A percentile compares a stretch with the other conserved stretches of the same genome.
Conservation (phyloP, 30 jellyfish, hydroid and myxozoan genomes). For the Pseudorhiza aurosa region DNA sequence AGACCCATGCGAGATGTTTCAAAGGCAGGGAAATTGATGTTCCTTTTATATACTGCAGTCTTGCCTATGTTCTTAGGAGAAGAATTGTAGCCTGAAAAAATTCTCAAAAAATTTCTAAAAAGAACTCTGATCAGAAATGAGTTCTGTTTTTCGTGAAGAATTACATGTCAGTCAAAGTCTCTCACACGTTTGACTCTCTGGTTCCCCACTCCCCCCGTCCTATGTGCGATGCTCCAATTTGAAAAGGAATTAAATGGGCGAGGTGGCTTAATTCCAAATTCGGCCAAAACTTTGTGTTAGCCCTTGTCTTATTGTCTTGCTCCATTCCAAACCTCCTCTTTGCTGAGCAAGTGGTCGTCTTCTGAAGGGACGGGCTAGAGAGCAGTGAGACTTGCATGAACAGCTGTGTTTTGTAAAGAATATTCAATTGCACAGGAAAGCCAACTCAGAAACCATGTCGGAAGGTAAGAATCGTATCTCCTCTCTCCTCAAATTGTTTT, state of each 20-base stretch:
- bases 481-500: background rate
- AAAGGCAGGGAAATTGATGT: too few species aligned
- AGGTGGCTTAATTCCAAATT: slow-evolving; percentile 70
- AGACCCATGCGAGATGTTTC: too few species aligned
- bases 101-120: too few species aligned
- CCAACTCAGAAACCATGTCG: slow-evolving; percentile 35
- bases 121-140: too few species aligned
- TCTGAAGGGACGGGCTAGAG: slow-evolving; percentile 44
- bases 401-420: slow-evolving; percentile 54
- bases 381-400: background rate
- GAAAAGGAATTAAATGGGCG: slow-evolving; percentile 68
- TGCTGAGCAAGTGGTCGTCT: slow-evolving; percentile 19
- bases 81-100: too few species aligned
- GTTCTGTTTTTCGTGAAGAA: background rate
- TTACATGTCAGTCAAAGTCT: background rate
- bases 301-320: slow-evolving; percentile 25
- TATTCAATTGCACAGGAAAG: background rate
- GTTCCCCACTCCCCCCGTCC: slow-evolving; percentile 66
- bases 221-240: background rate
- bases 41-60: too few species aligned
- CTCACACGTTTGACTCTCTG: too few species aligned
- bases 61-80: too few species aligned
- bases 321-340: slow-evolving; percentile 75
- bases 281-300: slow-evolving; percentile 55
- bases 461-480: slow-evolving; percentile 22